Evolutionary conservation across 2,888 invertebrate species (phyloP).

Genomic region (Agonopterix heracliana): DNA sequence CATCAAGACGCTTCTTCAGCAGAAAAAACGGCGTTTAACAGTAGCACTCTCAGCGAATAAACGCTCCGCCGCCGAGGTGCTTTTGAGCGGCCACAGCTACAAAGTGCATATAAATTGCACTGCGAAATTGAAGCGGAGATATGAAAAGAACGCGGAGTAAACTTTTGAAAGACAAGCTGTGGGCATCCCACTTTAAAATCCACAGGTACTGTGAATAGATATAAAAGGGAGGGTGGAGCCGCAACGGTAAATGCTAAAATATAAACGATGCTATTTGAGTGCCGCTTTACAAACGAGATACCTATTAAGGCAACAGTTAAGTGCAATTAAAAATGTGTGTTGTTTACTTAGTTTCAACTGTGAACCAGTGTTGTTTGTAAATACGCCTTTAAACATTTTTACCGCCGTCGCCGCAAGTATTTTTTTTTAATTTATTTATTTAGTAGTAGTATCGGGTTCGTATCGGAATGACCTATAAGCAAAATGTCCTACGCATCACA

Average conservation of each 20-base stretch:
- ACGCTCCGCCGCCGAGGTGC: slow-evolving; percentile 47
- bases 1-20: slow-evolving; percentile 70
- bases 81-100: slow-evolving; percentile 60
- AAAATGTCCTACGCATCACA: no score
- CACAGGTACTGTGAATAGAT: slow-evolving; percentile 36
- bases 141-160: slow-evolving; percentile 53
- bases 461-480: no score
- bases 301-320: no score
- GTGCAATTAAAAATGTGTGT: no score
- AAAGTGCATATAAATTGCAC: slow-evolving; percentile 75
- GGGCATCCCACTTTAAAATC: slow-evolving; percentile 45
- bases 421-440: no score
- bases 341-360: no score
- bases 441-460: no score
- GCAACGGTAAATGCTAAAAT: not conserved
- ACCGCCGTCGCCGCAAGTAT: no score
- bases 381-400: no score
- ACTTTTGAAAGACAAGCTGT: slow-evolving; percentile 59
- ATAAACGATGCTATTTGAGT: not conserved
- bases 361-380: no score
- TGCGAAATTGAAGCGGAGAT: slow-evolving; percentile 64
- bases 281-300: no score
- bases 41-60: slow-evolving; percentile 64
- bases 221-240: slow-evolving; percentile 16
- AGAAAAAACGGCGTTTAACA: slow-evolving; percentile 66